Evolutionary conservation across 2,113 vertebrate genomes (phyloP), one percentile per base, ranked within the genome.

Genomic region (Ciconia stormi): DNA sequence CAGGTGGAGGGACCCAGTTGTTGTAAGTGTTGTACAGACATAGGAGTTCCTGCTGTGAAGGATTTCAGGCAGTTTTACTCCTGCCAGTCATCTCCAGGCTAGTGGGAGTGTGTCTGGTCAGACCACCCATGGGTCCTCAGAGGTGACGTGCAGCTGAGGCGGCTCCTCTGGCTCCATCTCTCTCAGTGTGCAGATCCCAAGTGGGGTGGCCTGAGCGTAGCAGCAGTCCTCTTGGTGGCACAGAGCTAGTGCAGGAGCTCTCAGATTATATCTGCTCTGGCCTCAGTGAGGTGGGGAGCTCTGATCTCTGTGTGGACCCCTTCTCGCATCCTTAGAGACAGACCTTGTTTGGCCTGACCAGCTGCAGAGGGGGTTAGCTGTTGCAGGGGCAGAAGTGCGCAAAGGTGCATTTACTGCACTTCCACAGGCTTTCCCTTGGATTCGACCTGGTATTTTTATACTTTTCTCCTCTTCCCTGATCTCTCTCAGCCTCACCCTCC

Each of bases 331-430:
- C 19, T 82, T n/a, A 66, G 36, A 69, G 61, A 50, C 29, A 34
- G 2, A 52, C 15, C 30, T 65, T 30, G 9, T 47, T 42, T 44
- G 36, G 63, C 30, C 82, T 61, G 44, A 77, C 11, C 0, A 0
- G 32, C 11, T 67, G 38, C 0, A 2, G 50, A 56, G 18, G 9
- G 3, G 3, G 6, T 55, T 22, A 62, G 52, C 36, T 56, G 25
- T 29, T 36, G 6, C 32, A 79, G 76, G 49, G 40, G 30, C 40
- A 74, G 22, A 76, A 62, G 20, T 1, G 11, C 0, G 0, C 56
- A 42, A 50, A 58, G 38, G 17, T 0, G 0, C 9, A 9, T 74
- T 89, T 87, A 79, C 12, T 0, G 2, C 10, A 16, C 36, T 73
- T 82, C 40, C 1, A 0, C 1, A 9, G 36, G 49, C 16, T 72